These are phyloP conservation scores for Vanessa tameamea DNA, from an alignment of 1,140 invertebrate genomes.

Conservation along the genomic window DNA sequence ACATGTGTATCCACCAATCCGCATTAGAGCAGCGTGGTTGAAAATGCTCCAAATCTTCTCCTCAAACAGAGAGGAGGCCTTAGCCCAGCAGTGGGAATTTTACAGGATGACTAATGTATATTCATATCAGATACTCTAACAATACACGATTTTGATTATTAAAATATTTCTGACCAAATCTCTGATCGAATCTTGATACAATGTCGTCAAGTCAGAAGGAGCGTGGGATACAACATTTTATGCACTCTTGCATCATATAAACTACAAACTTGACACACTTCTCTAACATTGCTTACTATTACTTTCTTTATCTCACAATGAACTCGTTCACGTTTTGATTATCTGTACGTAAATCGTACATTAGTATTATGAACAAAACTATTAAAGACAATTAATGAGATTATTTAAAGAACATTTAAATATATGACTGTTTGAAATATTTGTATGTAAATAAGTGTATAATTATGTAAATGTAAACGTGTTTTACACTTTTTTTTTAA, in stretches of 20 bases:
- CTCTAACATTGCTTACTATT: slow-evolving; percentile 33
- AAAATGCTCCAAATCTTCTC: too few relatives aligned
- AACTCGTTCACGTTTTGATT: slow-evolving; percentile 25
- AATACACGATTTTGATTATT: not conserved
- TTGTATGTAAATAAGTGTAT: too few relatives aligned
- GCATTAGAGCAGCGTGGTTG: too few relatives aligned
- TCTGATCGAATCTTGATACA: slow-evolving; percentile 26
- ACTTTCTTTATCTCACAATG: slow-evolving; percentile 41
- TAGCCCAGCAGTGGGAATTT: too few relatives aligned
- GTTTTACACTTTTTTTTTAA: too few relatives aligned
- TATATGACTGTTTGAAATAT: too few relatives aligned
- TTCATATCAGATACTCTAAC: not conserved
- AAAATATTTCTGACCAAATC: not conserved
- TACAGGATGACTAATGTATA: not conserved
- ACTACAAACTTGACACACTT: slow-evolving; percentile 63
- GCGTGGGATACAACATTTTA: slow-evolving; percentile 35
- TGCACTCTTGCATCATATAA: slow-evolving; percentile 47
- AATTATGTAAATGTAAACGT: too few relatives aligned
- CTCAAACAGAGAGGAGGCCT: too few relatives aligned
- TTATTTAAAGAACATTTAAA: not conserved
- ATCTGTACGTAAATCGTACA: not conserved
- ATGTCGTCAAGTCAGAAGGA: slow-evolving; percentile 41
- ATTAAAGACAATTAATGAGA: not conserved
- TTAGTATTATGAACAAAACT: not conserved
- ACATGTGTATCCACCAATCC: too few relatives aligned